Evolutionary conservation across 2,797 vertebrate species (phyloP).

Genomic region (Spea hammondii): DNA sequence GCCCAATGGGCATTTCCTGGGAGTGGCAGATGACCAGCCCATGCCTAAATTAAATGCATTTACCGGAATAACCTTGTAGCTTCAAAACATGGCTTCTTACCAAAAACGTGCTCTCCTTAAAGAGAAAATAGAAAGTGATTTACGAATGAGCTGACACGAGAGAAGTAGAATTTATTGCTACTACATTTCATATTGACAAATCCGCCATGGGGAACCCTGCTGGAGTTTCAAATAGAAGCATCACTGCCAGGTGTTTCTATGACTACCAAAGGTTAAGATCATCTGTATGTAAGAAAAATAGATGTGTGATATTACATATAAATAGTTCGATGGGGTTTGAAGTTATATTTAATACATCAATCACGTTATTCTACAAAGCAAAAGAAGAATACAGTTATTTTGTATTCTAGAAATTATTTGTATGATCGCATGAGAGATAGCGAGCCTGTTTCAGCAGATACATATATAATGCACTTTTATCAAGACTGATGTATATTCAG

Average conservation of each 20-base stretch:
- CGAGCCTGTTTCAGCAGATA: neutral
- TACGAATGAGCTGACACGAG: constrained; percentile 27
- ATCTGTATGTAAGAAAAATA: constrained; percentile 15
- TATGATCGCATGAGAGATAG: neutral
- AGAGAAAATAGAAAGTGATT: constrained; percentile 27
- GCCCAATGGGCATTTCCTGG: no score
- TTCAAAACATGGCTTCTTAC: neutral
- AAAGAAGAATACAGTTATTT: constrained; percentile 1
- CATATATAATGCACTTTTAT: constrained; percentile 7
- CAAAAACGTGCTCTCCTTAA: constrained; percentile 1
- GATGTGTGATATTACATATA: constrained; percentile 34
- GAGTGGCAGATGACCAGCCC: no score
- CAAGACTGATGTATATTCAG: neutral
- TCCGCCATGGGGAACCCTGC: constrained; percentile 23
- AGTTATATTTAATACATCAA: constrained; percentile 31
- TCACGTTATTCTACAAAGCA: constrained; percentile 7
- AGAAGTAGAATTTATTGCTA: neutral
- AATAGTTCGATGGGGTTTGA: constrained; percentile 22
- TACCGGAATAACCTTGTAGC: neutral
- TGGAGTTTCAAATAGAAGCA: constrained; percentile 7
- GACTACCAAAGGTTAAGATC: constrained; percentile 42
- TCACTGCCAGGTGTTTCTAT: constrained; percentile 36
- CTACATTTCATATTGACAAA: constrained; percentile 40
- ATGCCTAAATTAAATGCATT: neutral
- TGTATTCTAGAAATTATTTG: constrained; percentile 5